A percentile compares a stretch with the other conserved stretches of the same genome.
These are phyloP conservation scores for Peucedramus taeniatus DNA, from an alignment of 2,113 vertebrate genomes.

Conservation along the genomic window DNA sequence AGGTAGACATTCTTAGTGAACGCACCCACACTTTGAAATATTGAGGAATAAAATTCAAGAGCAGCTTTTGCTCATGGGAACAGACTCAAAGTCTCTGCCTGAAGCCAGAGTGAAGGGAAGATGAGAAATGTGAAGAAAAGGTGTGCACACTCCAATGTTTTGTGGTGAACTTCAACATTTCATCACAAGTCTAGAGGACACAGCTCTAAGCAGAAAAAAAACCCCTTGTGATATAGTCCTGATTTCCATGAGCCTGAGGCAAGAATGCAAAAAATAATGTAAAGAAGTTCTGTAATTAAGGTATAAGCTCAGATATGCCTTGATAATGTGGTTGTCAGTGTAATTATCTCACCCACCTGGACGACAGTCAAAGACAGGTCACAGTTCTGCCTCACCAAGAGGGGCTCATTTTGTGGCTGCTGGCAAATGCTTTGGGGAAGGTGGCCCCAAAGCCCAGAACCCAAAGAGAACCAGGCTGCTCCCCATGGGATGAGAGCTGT, in stretches of 20 bases:
- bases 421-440: fast-evolving
- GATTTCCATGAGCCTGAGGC: neutral
- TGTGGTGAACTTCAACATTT: neutral
- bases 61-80: neutral
- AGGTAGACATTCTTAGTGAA: neutral
- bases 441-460: neutral
- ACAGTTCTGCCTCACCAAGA: neutral
- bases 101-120: neutral
- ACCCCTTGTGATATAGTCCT: fast-evolving
- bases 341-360: neutral
- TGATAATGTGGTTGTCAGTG: neutral
- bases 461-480: neutral
- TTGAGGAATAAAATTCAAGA: neutral
- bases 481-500: fast-evolving
- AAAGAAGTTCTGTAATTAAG: neutral
- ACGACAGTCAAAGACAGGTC: neutral
- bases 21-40: neutral
- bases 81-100: neutral
- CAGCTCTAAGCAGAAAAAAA: neutral
- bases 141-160: neutral
- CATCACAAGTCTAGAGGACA: neutral
- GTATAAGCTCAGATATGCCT: neutral
- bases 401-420: neutral
- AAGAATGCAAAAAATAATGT: neutral
- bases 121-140: neutral